Base-by-base conservation (phyloP, 1,140 invertebrate species). In the Microplitis demolitor region DNA sequence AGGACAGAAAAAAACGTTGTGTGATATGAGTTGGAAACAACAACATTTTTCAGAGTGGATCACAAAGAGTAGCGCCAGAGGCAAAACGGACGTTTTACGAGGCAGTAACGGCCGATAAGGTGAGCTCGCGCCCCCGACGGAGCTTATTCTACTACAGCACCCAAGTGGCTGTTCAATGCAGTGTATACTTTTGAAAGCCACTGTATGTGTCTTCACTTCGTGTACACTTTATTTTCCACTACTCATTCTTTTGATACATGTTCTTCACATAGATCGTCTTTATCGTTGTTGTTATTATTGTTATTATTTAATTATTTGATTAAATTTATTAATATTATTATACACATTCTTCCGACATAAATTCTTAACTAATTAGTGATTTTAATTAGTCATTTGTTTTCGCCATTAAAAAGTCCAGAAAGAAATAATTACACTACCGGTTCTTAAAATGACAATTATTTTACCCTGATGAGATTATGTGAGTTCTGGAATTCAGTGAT, bases 101-200 rank as follows among this genome's bases (percentile, higher is more conserved):
- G 85, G 84, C 85, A 87, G 86, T 85, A 87, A 87, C 85, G 83
- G 83, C 84, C 86, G 86, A 87, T 87, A 87, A 87, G 86, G 86
- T 84, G 86, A 86, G 83, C 84, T 83, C 78, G 79, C 78, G 80
- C 62, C 76, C 78, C 80, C 77, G 78, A 74, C 77, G 80, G 79
- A 79, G 82, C 82, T 87, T 84, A 87, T 83, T 84, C 79, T 75
- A 78, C 82, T 85, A 84, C 80, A 83, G 83, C 81, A 84, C 85
- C 84, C 84, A 85, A 87, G 85, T 85, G 84, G 80, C 84, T 84
- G 82, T 81, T 86, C 84, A 79, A 79, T 79, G 69, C 51, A 76
- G 72, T 78, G 74, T 67, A 75, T 72, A 69, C 67, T 68, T 58
- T 64, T 45, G 34, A 60, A 31, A 53, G 35, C 71, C 73, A 74